These are phyloP conservation scores for Colletes gigas DNA, from an alignment of 1,140 invertebrate species.

Conservation along the genomic window DNA sequence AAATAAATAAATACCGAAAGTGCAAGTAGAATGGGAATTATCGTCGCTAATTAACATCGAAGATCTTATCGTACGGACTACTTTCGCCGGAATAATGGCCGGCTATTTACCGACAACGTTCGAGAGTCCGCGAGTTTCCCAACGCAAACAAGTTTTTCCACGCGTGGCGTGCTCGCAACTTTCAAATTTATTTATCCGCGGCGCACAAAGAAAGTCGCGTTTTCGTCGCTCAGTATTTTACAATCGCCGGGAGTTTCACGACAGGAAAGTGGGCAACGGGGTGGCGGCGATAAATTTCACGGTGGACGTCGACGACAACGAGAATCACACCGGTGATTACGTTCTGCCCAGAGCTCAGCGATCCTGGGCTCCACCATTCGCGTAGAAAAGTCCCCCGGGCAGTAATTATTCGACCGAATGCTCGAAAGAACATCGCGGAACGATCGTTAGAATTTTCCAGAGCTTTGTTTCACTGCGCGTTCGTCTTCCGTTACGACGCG, in stretches of 20 bases:
- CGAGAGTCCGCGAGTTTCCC: neutral
- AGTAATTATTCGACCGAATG: neutral
- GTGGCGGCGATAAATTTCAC: constrained; percentile 21
- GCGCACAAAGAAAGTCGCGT: constrained; percentile 19
- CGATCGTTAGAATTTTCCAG: no score
- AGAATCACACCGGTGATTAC: constrained; percentile 5
- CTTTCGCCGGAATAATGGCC: no score
- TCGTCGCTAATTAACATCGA: no score
- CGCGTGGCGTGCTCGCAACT: neutral
- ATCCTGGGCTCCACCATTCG: constrained; percentile 13
- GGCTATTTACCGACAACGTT: no score
- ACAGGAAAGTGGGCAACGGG: neutral
- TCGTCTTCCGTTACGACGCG: no score
- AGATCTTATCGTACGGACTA: neutral
- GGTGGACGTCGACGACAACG: neutral
- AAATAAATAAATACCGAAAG: no score
- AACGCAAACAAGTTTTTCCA: constrained; percentile 12
- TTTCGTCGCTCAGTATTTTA: constrained; percentile 37
- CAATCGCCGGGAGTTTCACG: constrained; percentile 38
- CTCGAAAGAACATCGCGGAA: no score
- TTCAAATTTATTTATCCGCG: constrained; percentile 43
- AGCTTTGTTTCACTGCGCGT: no score
- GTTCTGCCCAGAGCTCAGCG: neutral
- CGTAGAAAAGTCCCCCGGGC: no score
- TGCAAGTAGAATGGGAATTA: no score